Evolutionary conservation across 2,888 invertebrate species (phyloP).

Genomic region (Cataglyphis livida): DNA sequence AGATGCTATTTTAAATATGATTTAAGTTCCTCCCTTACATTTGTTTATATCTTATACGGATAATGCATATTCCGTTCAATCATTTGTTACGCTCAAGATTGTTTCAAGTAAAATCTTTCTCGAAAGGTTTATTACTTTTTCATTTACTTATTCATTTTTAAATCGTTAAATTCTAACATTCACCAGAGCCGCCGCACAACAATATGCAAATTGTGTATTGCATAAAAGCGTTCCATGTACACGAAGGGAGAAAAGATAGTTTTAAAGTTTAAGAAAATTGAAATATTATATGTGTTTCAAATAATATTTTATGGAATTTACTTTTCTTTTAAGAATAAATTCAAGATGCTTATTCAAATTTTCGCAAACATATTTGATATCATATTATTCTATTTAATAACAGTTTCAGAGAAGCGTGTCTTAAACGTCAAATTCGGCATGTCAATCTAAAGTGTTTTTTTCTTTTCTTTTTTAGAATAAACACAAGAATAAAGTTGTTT

Average conservation of each 20-base stretch:
- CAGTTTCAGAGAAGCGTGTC: neutral
- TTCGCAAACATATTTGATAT: neutral
- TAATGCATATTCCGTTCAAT: neutral
- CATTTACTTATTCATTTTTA: conserved; percentile 43
- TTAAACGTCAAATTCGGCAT: neutral
- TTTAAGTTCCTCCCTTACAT: neutral
- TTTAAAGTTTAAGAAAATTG: neutral
- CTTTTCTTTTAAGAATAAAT: neutral
- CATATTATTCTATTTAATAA: neutral
- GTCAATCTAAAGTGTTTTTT: neutral
- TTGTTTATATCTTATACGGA: neutral
- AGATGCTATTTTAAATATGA: neutral
- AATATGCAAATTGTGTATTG: conserved; percentile 6
- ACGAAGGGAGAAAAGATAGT: neutral
- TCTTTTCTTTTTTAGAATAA: conserved; percentile 7
- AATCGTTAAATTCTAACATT: conserved; percentile 64
- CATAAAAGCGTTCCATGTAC: neutral
- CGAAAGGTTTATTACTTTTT: conserved; percentile 61
- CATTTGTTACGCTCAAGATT: conserved; percentile 22
- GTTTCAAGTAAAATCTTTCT: conserved; percentile 61
- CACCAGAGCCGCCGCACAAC: neutral
- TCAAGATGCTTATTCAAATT: neutral
- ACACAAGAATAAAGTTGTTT: neutral
- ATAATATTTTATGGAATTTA: neutral
- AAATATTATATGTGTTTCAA: conserved; percentile 1